Conservation (phyloP, 2,888 invertebrate species). For the Geotrupes spiniger region DNA sequence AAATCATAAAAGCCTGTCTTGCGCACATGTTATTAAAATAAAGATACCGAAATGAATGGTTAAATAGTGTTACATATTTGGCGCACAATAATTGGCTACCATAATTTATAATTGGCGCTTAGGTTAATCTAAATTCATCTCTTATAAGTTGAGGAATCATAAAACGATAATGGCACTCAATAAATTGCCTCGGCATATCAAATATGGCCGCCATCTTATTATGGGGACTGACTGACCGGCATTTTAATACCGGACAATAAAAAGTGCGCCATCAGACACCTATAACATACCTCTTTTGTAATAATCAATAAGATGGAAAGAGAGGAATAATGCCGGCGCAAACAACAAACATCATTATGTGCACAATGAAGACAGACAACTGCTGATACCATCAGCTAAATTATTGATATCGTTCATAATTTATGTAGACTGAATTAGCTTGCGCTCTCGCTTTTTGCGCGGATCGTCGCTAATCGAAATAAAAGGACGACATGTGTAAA, state of each 20-base stretch:
- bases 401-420: constrained; percentile 3
- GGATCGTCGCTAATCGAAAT: background rate
- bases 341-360: constrained; percentile 1
- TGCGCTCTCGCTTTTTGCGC: background rate
- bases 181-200: constrained; percentile 26
- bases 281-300: background rate
- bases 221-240: constrained; percentile 15
- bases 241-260: constrained; percentile 13
- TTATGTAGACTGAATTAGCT: constrained; percentile 2
- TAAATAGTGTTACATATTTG: background rate
- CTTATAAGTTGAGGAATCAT: constrained; percentile 20
- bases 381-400: background rate
- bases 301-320: constrained; percentile 3
- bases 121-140: constrained; percentile 22
- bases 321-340: constrained; percentile 3
- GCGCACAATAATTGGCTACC: constrained; percentile 9
- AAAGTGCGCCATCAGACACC: constrained; percentile 7
- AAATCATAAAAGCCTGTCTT: no score
- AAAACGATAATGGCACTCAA: constrained; percentile 26
- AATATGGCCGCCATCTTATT: constrained; percentile 23
- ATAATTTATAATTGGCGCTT: constrained; percentile 22
- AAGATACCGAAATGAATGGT: no score
- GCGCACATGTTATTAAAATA: no score
- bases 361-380: constrained; percentile 3
- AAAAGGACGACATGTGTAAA: no score